Base-by-base conservation (phyloP, 1,140 invertebrate genomes). In the Hormaphis cornu region DNA sequence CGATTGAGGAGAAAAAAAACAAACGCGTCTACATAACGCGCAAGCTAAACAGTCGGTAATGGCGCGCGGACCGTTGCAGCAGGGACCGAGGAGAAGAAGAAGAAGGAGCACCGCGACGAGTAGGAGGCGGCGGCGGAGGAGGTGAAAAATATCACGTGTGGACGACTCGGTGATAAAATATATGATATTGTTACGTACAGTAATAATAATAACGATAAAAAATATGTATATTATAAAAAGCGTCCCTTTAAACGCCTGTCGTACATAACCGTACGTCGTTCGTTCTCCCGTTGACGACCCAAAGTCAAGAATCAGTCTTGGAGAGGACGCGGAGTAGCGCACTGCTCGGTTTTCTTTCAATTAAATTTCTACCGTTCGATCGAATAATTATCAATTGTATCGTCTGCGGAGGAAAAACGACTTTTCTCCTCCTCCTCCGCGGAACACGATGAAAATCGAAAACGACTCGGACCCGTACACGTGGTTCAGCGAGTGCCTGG, bases 91-190 rank as follows among this genome's bases (percentile, higher is more conserved):
- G 54, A 20, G 35, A 37, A 16, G 14, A n/a, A 20, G 18, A 37
- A 10, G 37, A 37, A 37, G 30, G 4, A n/a, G n/a, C 7, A n/a
- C n/a, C 28, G 5, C 24, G 33, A 22, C 12, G 35, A 26, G 37
- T 7, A 40, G 37, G 6, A n/a, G 40, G 12, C 3, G 12, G 16
- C 30, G 24, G 26, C 44, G 3, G 40, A 18, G 61, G 61, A 35
- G 61, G 44, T 48, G 59, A 44, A 48, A 28, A 66, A 66, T 50
- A 66, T 66, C 61, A 66, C 61, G 61, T 66, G 61, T 66, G 61
- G n/a, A 37, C 20, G 40, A 48, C 42, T 46, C 28, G 61, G 28
- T 66, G 61, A 66, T 66, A 30, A 63, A n/a, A n/a, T n/a, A 48
- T 63, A 28, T 46, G 18, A 26, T 20, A 37, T 18, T 24, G 28